Percentiles rank a stretch among this genome's conserved stretches.
phyloP scores from a whole-genome alignment of 2,113 vertebrate genomes.

The Anser brachyrhynchus region DNA sequence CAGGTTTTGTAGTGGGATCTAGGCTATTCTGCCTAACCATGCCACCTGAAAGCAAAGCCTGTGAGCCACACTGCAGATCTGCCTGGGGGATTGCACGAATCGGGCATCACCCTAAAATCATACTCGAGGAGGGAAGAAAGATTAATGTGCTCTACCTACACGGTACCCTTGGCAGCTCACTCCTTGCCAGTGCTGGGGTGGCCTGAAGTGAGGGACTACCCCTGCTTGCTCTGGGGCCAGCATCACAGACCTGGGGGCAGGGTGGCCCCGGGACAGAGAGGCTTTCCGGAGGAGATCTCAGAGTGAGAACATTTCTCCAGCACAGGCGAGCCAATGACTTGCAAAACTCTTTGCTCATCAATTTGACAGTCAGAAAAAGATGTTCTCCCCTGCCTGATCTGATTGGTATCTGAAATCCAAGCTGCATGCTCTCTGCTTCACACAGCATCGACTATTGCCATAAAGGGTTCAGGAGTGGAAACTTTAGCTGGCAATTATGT shows the following conservation, averaged over 20 bases:
- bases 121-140: not conserved
- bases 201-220: not conserved
- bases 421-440: not conserved
- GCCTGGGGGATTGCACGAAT: not conserved
- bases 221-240: not conserved
- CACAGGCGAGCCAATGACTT: not conserved
- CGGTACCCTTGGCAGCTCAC: not conserved
- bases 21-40: not conserved
- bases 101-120: not conserved
- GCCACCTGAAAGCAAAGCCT: not conserved
- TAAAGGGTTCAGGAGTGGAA: constrained; percentile 16
- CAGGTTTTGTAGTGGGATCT: not conserved
- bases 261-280: not conserved
- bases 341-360: not conserved
- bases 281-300: not conserved
- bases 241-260: not conserved
- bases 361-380: not conserved
- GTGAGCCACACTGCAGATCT: not conserved
- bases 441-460: not conserved
- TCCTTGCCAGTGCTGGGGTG: not conserved
- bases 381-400: not conserved
- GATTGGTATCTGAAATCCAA: not conserved
- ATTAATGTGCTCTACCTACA: not conserved
- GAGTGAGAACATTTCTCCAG: not conserved
- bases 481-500: constrained; percentile 16